Evolutionary conservation across 2,797 vertebrate genomes (phyloP).

Genomic region (Zalophus californianus): DNA sequence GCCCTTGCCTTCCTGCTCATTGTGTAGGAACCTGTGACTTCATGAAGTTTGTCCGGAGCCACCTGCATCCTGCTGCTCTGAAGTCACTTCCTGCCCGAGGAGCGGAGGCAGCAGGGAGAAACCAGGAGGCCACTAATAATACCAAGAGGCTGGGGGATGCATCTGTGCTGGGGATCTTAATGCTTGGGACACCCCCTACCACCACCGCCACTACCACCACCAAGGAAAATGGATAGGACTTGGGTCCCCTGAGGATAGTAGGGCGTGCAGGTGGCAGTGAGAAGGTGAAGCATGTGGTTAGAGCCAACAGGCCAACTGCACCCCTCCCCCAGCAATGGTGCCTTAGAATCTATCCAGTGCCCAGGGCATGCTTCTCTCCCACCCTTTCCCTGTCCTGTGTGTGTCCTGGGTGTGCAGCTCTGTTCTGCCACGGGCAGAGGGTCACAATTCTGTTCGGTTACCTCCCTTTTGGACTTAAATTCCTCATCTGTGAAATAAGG

Average conservation of each 20-base stretch:
- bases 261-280: background rate
- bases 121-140: conserved; percentile 58
- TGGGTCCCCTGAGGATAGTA: background rate
- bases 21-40: conserved; percentile 80
- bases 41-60: conserved; percentile 81
- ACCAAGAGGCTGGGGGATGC: background rate
- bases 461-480: conserved; percentile 3
- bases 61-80: conserved; percentile 83
- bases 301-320: background rate
- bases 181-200: background rate
- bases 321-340: background rate
- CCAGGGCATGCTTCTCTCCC: background rate
- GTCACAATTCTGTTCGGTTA: background rate
- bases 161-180: conserved; percentile 27
- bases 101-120: conserved; percentile 62
- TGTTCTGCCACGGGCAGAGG: background rate
- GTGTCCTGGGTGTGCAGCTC: background rate
- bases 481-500: conserved; percentile 7
- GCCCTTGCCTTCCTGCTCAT: conserved; percentile 73
- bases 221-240: background rate
- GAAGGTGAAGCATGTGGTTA: background rate
- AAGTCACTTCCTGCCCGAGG: conserved; percentile 79
- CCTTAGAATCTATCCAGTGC: background rate
- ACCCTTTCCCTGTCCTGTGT: background rate
- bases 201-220: background rate